A percentile compares a stretch with the other conserved stretches of the same genome.
These are phyloP conservation scores for Pelobates fuscus DNA, from an alignment of 2,113 vertebrate species.

Conservation along the genomic window DNA sequence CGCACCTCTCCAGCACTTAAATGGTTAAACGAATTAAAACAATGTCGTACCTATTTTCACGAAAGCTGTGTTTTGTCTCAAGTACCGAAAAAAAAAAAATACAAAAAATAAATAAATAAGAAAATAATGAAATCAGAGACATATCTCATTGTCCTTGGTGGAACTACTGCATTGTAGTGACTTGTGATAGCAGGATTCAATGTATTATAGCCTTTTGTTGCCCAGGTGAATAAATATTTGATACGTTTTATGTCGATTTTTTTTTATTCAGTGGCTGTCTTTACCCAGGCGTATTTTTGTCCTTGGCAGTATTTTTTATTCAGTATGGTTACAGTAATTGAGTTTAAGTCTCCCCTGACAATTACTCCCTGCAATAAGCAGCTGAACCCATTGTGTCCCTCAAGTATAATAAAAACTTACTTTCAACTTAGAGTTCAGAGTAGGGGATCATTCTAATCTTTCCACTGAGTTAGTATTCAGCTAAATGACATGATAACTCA, in stretches of 20 bases:
- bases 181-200: conserved; percentile 96
- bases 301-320: conserved; percentile 89
- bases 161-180: conserved; percentile 97
- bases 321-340: conserved; percentile 97
- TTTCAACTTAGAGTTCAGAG: conserved; percentile 94
- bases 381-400: conserved; percentile 98
- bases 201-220: conserved; percentile 99
- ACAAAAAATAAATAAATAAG: conserved; percentile 59
- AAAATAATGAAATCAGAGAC: not conserved
- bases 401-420: conserved; percentile 96
- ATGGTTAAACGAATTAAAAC: not conserved
- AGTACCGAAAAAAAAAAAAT: too few species aligned
- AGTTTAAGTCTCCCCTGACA: conserved; percentile 97
- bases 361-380: conserved; percentile 97
- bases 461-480: conserved; percentile 83
- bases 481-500: conserved; percentile 91
- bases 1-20: not conserved
- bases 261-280: conserved; percentile 89
- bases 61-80: too few species aligned
- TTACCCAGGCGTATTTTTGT: conserved; percentile 84
- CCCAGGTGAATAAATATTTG: conserved; percentile 99
- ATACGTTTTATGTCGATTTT: conserved; percentile 99
- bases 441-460: conserved; percentile 87
- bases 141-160: conserved; percentile 90
- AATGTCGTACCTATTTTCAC: not conserved